Evolutionary conservation across 2,888 invertebrate species (phyloP).

Genomic region (Orchesella flavescens): DNA sequence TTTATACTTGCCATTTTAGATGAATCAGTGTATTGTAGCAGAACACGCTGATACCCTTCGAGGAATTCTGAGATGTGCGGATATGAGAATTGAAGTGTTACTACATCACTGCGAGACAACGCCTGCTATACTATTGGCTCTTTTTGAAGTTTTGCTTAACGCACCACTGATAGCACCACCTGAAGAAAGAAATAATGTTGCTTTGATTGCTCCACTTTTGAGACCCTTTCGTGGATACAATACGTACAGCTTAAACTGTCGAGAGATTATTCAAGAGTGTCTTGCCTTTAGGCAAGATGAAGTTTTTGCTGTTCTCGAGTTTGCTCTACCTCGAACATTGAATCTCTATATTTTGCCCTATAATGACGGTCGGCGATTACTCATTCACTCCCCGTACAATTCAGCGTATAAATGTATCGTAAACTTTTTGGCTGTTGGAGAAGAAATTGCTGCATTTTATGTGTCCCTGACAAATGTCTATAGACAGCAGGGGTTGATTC

Average conservation of each 20-base stretch:
- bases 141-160: conserved; percentile 11
- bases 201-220: background rate
- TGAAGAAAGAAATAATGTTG: background rate
- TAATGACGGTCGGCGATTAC: background rate
- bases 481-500: background rate
- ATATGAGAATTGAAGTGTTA: background rate
- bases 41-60: too few relatives aligned
- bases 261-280: background rate
- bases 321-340: background rate
- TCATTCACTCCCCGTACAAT: conserved; percentile 1
- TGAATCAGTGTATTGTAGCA: background rate
- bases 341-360: background rate
- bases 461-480: background rate
- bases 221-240: background rate
- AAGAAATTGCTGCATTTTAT: background rate
- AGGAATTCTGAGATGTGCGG: background rate
- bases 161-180: background rate
- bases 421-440: conserved; percentile 14
- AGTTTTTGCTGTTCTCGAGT: background rate
- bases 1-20: conserved; percentile 10
- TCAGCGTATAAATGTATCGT: background rate
- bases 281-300: background rate
- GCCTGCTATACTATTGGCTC: conserved; percentile 6
- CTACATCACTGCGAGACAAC: background rate
- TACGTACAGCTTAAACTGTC: background rate